These are phyloP conservation scores for Axis porcinus DNA, from an alignment of 2,113 vertebrate species.

Conservation along the genomic window DNA sequence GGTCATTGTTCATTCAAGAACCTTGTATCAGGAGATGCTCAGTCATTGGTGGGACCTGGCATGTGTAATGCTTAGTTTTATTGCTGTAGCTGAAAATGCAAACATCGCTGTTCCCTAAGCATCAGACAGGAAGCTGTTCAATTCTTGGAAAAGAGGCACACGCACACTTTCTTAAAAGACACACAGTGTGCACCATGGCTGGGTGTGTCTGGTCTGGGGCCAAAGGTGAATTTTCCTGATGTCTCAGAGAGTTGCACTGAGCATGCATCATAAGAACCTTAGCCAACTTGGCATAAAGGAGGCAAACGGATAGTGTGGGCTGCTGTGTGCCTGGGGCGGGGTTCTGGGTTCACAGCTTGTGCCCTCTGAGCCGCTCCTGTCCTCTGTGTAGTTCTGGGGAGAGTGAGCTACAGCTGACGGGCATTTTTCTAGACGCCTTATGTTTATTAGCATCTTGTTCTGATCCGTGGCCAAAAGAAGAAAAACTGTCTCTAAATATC, in stretches of 20 bases:
- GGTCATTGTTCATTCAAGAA: constrained; percentile 10
- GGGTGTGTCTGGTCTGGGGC: constrained; percentile 3
- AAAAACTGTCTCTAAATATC: constrained; percentile 1
- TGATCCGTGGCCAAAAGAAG: background rate
- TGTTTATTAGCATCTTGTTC: background rate
- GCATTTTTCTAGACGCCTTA: background rate
- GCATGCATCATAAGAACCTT: background rate
- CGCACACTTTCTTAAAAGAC: background rate
- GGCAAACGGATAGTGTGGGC: background rate
- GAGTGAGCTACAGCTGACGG: background rate
- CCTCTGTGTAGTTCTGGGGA: background rate
- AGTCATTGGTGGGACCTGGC: background rate
- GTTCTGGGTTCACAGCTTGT: background rate
- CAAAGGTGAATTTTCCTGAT: constrained; percentile 57
- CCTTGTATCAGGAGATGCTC: background rate
- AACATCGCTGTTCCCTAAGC: background rate
- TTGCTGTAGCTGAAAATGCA: background rate
- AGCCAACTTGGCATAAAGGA: constrained; percentile 1
- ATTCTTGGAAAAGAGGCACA: background rate
- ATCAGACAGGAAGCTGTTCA: background rate
- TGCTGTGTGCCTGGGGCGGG: background rate
- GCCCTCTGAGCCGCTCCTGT: background rate
- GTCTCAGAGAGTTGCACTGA: background rate
- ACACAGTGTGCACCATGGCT: background rate
- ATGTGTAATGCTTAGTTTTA: constrained; percentile 5